Evolutionary conservation across 2,113 vertebrate species (phyloP).

Genomic region (Rhinichthys klamathensis): DNA sequence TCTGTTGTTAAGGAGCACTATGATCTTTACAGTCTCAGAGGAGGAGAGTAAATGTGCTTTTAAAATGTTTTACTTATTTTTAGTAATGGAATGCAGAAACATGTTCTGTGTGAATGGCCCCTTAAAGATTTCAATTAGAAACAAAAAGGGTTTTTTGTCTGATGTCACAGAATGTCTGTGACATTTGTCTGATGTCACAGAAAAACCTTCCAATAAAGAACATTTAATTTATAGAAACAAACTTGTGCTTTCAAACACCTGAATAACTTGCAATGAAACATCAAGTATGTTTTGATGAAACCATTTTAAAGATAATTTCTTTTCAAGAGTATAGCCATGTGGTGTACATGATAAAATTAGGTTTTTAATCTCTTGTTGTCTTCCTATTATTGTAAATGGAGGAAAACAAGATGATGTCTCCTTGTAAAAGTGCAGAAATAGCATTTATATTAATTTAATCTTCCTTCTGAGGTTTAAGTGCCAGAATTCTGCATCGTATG

Average conservation of each 20-base stretch:
- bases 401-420: neutral
- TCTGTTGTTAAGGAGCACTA: neutral
- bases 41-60: too few relatives aligned
- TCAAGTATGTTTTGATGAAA: neutral
- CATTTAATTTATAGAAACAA: neutral
- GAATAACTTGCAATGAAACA: neutral
- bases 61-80: too few relatives aligned
- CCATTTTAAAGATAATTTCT: neutral
- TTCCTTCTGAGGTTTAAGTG: neutral
- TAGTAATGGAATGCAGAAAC: too few relatives aligned
- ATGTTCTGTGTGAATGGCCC: neutral
- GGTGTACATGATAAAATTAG: neutral
- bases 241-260: neutral
- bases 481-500: too few relatives aligned
- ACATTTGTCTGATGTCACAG: too few relatives aligned
- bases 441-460: neutral
- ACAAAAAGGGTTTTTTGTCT: neutral
- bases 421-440: neutral
- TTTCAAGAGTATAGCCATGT: neutral
- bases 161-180: too few relatives aligned
- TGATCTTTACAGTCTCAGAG: neutral
- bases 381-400: neutral
- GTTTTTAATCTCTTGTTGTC: neutral
- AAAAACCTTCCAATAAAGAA: too few relatives aligned
- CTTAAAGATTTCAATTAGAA: neutral